phyloP scores from a whole-genome alignment of 2,888 invertebrate genomes.

The Phasia obesa region DNA sequence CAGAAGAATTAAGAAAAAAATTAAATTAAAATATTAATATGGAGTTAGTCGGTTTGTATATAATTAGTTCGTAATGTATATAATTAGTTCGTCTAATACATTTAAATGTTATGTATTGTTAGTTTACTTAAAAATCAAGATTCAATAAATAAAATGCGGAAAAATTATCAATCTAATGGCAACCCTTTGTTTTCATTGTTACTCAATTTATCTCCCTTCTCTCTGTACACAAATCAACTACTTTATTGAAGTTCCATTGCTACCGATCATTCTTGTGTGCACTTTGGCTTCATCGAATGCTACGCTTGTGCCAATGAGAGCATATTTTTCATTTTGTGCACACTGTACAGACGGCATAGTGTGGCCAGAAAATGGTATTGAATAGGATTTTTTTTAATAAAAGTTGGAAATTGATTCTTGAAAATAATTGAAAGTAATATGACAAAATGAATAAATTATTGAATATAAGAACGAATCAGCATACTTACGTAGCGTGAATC shows the following conservation, averaged over 20 bases:
- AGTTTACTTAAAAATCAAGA: no score
- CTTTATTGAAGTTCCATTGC: conserved; percentile 68
- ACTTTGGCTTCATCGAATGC: conserved; percentile 66
- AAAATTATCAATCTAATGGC: conserved; percentile 37
- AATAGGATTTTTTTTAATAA: no score
- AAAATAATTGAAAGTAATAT: not conserved
- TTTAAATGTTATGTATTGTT: no score
- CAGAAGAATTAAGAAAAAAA: no score
- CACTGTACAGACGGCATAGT: not conserved
- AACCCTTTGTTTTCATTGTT: conserved; percentile 58
- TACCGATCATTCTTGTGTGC: conserved; percentile 66
- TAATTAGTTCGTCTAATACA: no score
- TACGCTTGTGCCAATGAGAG: conserved; percentile 73
- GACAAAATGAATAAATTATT: not conserved
- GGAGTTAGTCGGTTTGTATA: no score
- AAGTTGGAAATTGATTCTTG: not conserved
- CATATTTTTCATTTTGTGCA: conserved; percentile 26
- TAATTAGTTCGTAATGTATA: no score
- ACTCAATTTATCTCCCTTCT: conserved; percentile 55
- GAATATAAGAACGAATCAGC: no score
- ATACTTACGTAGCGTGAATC: no score
- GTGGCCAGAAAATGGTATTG: conserved; percentile 42
- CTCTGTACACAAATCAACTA: conserved; percentile 63
- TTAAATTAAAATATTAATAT: no score
- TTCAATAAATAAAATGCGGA: no score